phyloP scores from a whole-genome alignment of 2,797 vertebrate species.

The Karalla daura region DNA sequence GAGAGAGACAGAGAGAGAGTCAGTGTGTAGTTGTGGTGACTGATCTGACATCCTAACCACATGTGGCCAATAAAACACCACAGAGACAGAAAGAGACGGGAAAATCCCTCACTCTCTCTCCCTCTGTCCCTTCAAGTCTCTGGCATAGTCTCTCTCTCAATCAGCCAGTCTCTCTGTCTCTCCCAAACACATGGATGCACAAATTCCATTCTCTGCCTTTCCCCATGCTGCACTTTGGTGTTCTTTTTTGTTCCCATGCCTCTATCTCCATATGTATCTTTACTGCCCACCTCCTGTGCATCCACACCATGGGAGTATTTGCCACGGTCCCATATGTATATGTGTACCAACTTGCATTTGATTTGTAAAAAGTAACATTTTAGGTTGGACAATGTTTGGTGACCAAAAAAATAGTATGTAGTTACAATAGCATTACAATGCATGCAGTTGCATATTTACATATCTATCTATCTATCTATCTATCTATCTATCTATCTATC shows the following conservation, averaged over 20 bases:
- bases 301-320: not conserved
- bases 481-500: no score
- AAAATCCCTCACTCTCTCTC: slow-evolving; percentile 52
- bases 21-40: slow-evolving; percentile 60
- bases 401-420: no score
- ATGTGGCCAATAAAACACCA: slow-evolving; percentile 74
- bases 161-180: slow-evolving; percentile 1
- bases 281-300: not conserved
- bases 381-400: no score
- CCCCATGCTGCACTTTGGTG: slow-evolving; percentile 17
- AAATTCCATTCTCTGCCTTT: slow-evolving; percentile 45
- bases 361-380: no score
- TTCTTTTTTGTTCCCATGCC: not conserved
- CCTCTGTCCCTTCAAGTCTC: not conserved
- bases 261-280: slow-evolving; percentile 12
- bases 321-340: no score
- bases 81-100: slow-evolving; percentile 57
- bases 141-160: not conserved
- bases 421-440: no score
- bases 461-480: no score
- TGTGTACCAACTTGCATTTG: no score
- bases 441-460: no score
- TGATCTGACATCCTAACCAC: slow-evolving; percentile 72
- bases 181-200: slow-evolving; percentile 32
- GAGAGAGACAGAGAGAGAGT: slow-evolving; percentile 26